phyloP scores from a whole-genome alignment of 1,140 invertebrate genomes.

The Apocrypta bakeri region DNA sequence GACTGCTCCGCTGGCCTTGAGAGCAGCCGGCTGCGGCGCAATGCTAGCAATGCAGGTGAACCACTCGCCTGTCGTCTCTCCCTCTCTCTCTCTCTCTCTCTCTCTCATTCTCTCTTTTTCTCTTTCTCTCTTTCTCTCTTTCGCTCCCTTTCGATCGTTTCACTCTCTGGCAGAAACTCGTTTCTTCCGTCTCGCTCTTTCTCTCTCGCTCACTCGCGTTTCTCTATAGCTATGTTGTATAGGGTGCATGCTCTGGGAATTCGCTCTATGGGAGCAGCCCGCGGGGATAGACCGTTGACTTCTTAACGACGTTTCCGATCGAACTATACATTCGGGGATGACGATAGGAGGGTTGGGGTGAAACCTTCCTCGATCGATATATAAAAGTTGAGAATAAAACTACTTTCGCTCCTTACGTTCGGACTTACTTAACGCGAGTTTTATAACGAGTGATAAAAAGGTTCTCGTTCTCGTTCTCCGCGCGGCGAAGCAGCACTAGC shows the following conservation, averaged over 20 bases:
- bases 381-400: no score
- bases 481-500: no score
- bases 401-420: no score
- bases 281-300: constrained; percentile 41
- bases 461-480: no score
- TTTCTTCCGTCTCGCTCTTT: constrained; percentile 50
- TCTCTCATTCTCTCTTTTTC: constrained; percentile 34
- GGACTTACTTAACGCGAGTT: no score
- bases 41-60: constrained; percentile 75
- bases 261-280: not conserved
- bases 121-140: constrained; percentile 32
- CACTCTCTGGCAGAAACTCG: constrained; percentile 37
- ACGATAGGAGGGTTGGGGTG: no score
- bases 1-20: constrained; percentile 74
- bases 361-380: not conserved
- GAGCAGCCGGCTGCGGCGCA: constrained; percentile 63
- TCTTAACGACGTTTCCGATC: constrained; percentile 24
- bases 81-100: constrained; percentile 55
- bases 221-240: constrained; percentile 25
- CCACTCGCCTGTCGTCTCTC: constrained; percentile 60
- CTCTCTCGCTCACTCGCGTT: constrained; percentile 47
- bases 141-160: constrained; percentile 39
- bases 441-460: no score
- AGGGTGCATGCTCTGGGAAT: not conserved
- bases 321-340: not conserved